phyloP scores from a whole-genome alignment of 2,113 vertebrate species.

The Indicator maculatus region DNA sequence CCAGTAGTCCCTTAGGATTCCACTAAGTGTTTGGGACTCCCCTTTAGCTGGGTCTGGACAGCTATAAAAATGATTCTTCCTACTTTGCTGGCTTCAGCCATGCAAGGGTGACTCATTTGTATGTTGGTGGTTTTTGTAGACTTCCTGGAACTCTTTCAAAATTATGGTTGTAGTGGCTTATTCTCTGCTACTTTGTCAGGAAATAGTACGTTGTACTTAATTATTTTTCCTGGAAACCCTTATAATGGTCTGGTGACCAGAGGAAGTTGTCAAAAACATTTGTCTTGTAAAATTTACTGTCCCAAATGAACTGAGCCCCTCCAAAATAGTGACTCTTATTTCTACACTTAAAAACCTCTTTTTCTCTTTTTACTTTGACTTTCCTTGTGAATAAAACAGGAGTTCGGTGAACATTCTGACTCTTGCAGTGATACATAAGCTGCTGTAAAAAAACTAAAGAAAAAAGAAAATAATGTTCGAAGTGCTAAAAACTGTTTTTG shows the following conservation, averaged over 20 bases:
- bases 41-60: not conserved
- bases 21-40: not conserved
- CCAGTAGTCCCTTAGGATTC: not conserved
- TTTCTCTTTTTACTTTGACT: not conserved
- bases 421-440: not conserved
- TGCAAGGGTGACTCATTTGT: not conserved
- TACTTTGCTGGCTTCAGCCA: not conserved
- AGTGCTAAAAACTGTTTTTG: not conserved
- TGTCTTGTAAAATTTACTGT: not conserved
- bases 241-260: not conserved
- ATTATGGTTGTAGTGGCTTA: not conserved
- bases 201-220: not conserved
- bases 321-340: not conserved
- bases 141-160: not conserved
- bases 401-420: not conserved
- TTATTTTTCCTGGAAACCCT: slow-evolving; percentile 34
- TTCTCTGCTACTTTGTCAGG: slow-evolving; percentile 10
- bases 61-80: not conserved
- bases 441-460: not conserved
- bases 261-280: not conserved
- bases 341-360: not conserved
- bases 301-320: not conserved
- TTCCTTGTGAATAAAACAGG: not conserved
- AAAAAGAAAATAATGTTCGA: not conserved
- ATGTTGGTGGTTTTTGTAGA: not conserved